Base-by-base conservation (phyloP, 2,113 vertebrate genomes). In the Abramis brama region DNA sequence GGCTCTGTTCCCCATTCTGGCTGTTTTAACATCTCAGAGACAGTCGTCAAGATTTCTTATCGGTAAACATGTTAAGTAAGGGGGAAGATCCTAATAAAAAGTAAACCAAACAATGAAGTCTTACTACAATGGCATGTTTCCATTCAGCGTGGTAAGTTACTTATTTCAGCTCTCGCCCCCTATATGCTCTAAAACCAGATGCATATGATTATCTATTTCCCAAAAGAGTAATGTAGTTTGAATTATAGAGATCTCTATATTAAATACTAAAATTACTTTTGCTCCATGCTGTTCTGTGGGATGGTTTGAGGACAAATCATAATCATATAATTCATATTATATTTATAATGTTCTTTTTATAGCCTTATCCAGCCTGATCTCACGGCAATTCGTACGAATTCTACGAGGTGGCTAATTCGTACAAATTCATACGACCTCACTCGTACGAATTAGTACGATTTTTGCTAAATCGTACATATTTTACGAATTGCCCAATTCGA, bases 1-100 rank as follows among this genome's bases (percentile, higher is more conserved):
- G 50, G 27, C 70, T 87, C 62, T 86, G 83, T 83, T 86, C 57
- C 52, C 55, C 21, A 43, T 79, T 75, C n/a, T 83, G 64, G 12
- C 30, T n/a, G 2, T 70, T 13, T 84, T 80, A 47, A 39, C 57
- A 39, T 17, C 27, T 50, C 10, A 10, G 27, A 25, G 66, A 55
- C 21, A 33, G 75, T 68, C 12, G 1, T 64, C 30, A 15, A 79
- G 57, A 15, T 30, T 25, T 10, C 47, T 6, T 36, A 5, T 27
- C 76, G 50, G 30, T 62, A 76, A 64, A 52, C 25, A 27, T 36
- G n/a, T 76, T 75, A 76, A 83, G 79, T 77, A 57, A 25, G 36
- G 36, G 12, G 50, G 21, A 83, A 71, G 70, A 52, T 66, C 55
- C 27, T 50, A 15, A 79, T 57, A 62, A 84, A 39, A 84, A 71